Conservation (phyloP, 2,888 invertebrate genomes). For the Hydropsyche betteni region DNA sequence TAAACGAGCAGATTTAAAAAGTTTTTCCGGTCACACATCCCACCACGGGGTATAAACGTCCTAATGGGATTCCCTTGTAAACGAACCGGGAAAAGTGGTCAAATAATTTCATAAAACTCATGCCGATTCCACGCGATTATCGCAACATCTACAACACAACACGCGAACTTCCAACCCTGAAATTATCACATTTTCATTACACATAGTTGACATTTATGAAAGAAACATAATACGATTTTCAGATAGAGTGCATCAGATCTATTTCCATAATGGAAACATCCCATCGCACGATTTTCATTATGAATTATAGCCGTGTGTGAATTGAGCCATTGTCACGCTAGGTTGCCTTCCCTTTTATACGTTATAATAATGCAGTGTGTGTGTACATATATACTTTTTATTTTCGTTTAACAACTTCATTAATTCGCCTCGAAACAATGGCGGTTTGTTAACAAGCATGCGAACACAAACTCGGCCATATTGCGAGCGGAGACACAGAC, state of each 20-base stretch:
- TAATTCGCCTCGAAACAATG: conserved; percentile 41
- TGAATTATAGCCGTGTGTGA: conserved; percentile 55
- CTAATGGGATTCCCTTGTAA: conserved; percentile 26
- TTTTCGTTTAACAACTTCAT: conserved; percentile 45
- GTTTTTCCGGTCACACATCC: conserved; percentile 2
- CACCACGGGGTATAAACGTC: conserved; percentile 15
- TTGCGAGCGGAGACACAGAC: background rate
- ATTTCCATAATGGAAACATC: too few relatives aligned
- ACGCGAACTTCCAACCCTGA: too few relatives aligned
- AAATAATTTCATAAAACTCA: too few relatives aligned
- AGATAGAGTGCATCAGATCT: too few relatives aligned
- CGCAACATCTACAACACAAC: too few relatives aligned
- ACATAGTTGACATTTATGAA: too few relatives aligned
- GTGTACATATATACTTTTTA: conserved; percentile 1
- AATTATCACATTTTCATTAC: too few relatives aligned
- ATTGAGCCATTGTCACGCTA: conserved; percentile 55
- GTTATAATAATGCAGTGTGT: background rate
- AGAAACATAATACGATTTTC: too few relatives aligned
- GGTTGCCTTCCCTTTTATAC: conserved; percentile 25
- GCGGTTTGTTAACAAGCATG: conserved; percentile 32
- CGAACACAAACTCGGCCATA: conserved; percentile 20
- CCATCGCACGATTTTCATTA: too few relatives aligned
- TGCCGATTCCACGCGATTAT: too few relatives aligned
- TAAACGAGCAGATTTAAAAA: conserved; percentile 17
- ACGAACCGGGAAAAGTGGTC: too few relatives aligned